Base-by-base conservation (phyloP, 2,888 invertebrate species). In the Pachliopta kotzebuea region DNA sequence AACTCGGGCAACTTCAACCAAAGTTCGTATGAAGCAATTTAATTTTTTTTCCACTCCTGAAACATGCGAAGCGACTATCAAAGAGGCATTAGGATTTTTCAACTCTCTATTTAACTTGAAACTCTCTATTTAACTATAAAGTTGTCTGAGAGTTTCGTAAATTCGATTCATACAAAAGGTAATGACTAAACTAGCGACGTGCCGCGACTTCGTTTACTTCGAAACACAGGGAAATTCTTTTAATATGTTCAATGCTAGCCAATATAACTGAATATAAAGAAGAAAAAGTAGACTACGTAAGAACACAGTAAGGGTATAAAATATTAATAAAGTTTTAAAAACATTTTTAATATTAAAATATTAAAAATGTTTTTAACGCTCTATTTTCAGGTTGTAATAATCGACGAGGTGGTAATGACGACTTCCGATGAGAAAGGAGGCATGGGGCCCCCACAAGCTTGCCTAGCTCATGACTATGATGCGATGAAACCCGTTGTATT, bases 401-500 rank as follows among this genome's bases (percentile, higher is more conserved):
- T 98, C 76, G 96, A 98, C 78, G 95, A 96, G 55, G 95, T 98
- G 49, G 93, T 96, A 69, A 96, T 97, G 95, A 95, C 95, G 63
- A 95, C 95, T 60, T 94, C 95, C 1, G 97, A 98, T 69, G 97
- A 97, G 73, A 96, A 96, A 79, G 84, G 93, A 7, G 84, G 93
- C 53, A 83, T 92, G 55, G 92, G 93, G 0, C 92, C 94, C 0
- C 94, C 96, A 0, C 96, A 96, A 76, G 95, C 96, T 0, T 98
- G 98, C 78, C 93, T 95, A 24, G 95, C 96, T 0, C 98, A 98
- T 80, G 97, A 98, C 88, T 98, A 97, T 83, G 98, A 98, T 77
- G 89, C 95, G 23, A 97, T 98, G 97, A 97, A 97, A 81, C 98
- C 98, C 0, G 97, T 98, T 0, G 97, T 98, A 0, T 88, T 98